phyloP scores from a whole-genome alignment of 2,888 invertebrate species.

The Nomada flava region DNA sequence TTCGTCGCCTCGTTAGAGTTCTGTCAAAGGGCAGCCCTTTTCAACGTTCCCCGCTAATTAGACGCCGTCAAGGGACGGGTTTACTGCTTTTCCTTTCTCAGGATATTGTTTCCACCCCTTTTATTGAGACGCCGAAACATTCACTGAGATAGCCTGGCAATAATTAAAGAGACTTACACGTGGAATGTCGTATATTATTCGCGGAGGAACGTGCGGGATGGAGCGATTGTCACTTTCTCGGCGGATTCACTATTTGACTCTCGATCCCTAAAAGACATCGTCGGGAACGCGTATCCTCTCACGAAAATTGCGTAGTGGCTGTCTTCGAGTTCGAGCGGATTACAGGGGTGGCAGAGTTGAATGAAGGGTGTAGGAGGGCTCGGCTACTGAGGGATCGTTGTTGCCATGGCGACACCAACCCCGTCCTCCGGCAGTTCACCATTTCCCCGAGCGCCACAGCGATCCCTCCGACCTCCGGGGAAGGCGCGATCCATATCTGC shows the following conservation, averaged over 20 bases:
- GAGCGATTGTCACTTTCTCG: constrained; percentile 2
- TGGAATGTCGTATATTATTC: neutral
- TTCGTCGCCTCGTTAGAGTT: constrained; percentile 68
- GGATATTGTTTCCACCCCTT: no score
- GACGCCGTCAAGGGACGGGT: constrained; percentile 26
- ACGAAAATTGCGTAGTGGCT: constrained; percentile 73
- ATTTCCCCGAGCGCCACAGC: constrained; percentile 69
- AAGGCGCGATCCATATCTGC: constrained; percentile 81
- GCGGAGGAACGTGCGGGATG: neutral
- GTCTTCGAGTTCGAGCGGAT: constrained; percentile 75
- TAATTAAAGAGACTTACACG: neutral
- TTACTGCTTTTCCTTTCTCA: neutral
- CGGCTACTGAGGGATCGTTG: constrained; percentile 84
- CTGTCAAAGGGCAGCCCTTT: constrained; percentile 56
- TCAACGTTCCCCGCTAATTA: constrained; percentile 59
- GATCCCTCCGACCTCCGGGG: constrained; percentile 69
- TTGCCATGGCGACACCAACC: constrained; percentile 82
- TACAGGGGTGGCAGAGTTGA: constrained; percentile 77
- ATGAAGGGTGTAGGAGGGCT: constrained; percentile 80
- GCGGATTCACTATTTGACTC: constrained; percentile 29
- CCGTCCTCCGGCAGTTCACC: constrained; percentile 77
- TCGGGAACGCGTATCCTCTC: constrained; percentile 67
- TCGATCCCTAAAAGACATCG: constrained; percentile 31
- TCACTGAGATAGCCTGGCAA: neutral
- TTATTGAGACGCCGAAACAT: no score